These are phyloP conservation scores for Peromyscus maniculatus DNA, from an alignment of 2,113 vertebrate species.

Conservation along the genomic window DNA sequence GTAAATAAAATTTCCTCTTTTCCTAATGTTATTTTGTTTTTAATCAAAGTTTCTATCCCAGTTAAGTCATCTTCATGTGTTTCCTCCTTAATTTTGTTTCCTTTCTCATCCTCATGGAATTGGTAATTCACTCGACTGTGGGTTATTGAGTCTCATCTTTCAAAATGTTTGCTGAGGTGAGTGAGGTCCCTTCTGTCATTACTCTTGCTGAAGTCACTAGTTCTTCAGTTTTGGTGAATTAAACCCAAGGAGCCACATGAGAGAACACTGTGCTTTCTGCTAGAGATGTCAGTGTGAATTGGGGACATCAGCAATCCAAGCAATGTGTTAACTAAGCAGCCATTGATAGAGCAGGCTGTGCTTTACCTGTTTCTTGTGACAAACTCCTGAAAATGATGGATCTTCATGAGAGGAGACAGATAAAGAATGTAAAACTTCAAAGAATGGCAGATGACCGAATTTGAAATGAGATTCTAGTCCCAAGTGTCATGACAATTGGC, in stretches of 20 bases:
- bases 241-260: background rate
- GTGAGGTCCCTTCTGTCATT: background rate
- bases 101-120: background rate
- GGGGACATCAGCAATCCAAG: background rate
- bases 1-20: background rate
- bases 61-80: background rate
- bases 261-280: background rate
- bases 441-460: background rate
- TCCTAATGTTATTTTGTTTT: background rate
- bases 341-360: background rate
- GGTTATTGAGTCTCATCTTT: conserved; percentile 5
- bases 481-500: background rate
- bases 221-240: background rate
- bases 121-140: background rate
- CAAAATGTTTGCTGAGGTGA: background rate
- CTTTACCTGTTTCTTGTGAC: background rate
- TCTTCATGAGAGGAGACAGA: background rate
- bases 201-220: background rate
- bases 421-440: conserved; percentile 12
- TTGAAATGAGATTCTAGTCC: background rate
- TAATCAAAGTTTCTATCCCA: background rate
- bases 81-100: conserved; percentile 29
- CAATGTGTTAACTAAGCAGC: background rate
- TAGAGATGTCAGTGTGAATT: background rate
- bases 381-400: background rate